Evolutionary conservation across 2,888 invertebrate genomes (phyloP).

Genomic region (Buathra laborator): DNA sequence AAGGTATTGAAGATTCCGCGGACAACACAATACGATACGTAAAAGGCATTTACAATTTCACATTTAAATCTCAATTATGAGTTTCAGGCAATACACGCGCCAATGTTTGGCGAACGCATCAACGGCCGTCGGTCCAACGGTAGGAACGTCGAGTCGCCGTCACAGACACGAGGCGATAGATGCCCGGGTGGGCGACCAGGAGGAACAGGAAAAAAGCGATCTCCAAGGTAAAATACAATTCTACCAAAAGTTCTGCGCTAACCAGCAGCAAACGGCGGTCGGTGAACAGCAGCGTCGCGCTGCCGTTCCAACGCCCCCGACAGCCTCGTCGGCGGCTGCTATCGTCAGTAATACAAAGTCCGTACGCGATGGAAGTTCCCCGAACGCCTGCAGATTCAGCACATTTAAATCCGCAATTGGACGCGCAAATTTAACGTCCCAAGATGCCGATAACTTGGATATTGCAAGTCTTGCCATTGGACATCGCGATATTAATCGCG

Average conservation of each 20-base stretch:
- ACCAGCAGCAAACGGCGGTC: constrained; percentile 80
- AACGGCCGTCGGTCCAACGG: constrained; percentile 78
- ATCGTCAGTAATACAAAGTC: constrained; percentile 59
- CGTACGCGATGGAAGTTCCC: constrained; percentile 60
- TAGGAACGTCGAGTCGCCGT: constrained; percentile 78
- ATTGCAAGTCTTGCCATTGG: constrained; percentile 75
- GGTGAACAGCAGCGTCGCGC: constrained; percentile 87
- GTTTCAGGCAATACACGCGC: constrained; percentile 82
- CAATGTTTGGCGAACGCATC: constrained; percentile 82
- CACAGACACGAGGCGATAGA: constrained; percentile 78
- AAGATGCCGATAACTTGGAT: constrained; percentile 72
- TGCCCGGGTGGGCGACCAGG: constrained; percentile 79
- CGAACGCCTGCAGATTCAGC: constrained; percentile 75
- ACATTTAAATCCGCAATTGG: constrained; percentile 79
- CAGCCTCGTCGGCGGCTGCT: constrained; percentile 43
- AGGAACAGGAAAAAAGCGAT: constrained; percentile 83
- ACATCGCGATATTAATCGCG: constrained; percentile 73
- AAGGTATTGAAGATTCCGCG: background rate
- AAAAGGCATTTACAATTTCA: background rate
- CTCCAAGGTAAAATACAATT: constrained; percentile 84
- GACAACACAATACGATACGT: background rate
- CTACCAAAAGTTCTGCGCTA: constrained; percentile 84
- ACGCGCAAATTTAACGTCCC: constrained; percentile 58
- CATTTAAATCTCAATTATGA: constrained; percentile 36
- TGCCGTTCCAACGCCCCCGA: constrained; percentile 76